Evolutionary conservation across 1,140 invertebrate genomes (phyloP), one percentile per base, ranked within the genome.

Genomic region (Lineus longissimus): DNA sequence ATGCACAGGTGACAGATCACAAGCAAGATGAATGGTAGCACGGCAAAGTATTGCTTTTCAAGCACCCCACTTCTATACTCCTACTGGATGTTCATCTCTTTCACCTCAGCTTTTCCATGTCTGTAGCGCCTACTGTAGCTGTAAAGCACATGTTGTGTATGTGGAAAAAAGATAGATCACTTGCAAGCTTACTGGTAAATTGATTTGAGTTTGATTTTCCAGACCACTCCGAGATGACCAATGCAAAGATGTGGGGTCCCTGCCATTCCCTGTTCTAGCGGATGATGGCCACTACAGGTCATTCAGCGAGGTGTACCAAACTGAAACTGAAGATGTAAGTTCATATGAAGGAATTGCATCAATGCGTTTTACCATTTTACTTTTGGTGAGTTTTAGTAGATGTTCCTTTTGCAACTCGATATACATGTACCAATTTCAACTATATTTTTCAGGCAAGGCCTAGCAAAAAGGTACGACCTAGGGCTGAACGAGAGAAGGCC

Each of bases 191-290:
- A n/a, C n/a, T n/a, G n/a, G n/a, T 36, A 36, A 36, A 36, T 36
- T 36, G 15, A 36, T 36, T n/a, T 36, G 33, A 36, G 33, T 36
- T 36, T 15, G 6, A 36, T 27, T 7, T 51, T 51, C n/a, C 47
- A 51, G 47, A 27, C 47, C 47, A 23, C 47, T 51, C 47, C 6
- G 47, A 51, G 47, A 51, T 27, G 47, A 51, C n/a, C 6, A n/a
- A 27, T 51, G 47, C 47, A 51, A n/a, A 51, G 47, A 51, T 23
- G 47, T 51, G 25, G 47, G 47, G 6, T 23, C 47, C 6, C 25
- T 51, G n/a, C 47, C 47, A 23, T 51, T 51, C 25, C 47, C 47
- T n/a, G 47, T 51, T 23, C 47, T n/a, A 51, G 47, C 6, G 9
- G n/a, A 9, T 27, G 25, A 51, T 51, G 47, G 25, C n/a, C 47